Conservation (phyloP, 1,140 invertebrate genomes). For the Ectropis grisescens region DNA sequence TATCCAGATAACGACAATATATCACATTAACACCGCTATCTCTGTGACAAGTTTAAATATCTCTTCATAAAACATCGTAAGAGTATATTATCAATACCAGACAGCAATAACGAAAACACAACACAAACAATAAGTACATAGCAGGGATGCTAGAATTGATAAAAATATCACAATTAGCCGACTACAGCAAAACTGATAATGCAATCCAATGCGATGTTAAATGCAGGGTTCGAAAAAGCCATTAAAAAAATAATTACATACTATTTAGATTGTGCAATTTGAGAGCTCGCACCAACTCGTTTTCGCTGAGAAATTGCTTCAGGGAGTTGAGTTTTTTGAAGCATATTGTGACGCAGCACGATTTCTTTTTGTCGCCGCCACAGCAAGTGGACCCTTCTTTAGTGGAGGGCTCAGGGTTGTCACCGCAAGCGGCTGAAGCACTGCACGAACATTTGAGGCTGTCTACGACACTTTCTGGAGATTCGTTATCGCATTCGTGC, state of each 20-base stretch:
- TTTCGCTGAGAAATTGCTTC: slow-evolving; percentile 44
- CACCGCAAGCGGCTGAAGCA: too few relatives aligned
- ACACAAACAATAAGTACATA: neutral
- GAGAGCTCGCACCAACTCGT: slow-evolving; percentile 29
- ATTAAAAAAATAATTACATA: too few relatives aligned
- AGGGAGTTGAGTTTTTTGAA: slow-evolving; percentile 52
- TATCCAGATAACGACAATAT: too few relatives aligned
- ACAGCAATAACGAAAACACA: too few relatives aligned
- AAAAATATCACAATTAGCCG: neutral
- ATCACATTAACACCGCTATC: too few relatives aligned
- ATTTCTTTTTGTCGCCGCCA: slow-evolving; percentile 16
- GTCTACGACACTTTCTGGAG: slow-evolving; percentile 23
- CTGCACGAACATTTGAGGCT: slow-evolving; percentile 39
- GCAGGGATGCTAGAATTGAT: neutral
- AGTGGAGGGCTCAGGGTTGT: too few relatives aligned
- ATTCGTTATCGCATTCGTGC: slow-evolving; percentile 36
- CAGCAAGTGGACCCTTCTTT: slow-evolving; percentile 17
- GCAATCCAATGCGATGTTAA: neutral
- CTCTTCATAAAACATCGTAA: too few relatives aligned
- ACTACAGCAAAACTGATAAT: neutral
- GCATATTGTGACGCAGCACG: slow-evolving; percentile 57
- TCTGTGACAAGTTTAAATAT: too few relatives aligned
- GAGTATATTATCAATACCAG: too few relatives aligned
- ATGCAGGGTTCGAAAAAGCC: neutral
- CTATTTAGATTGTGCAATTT: too few relatives aligned